Percentiles rank a stretch among this genome's conserved stretches.
These are phyloP conservation scores for Oxyruncus cristatus DNA, from an alignment of 2,113 vertebrate genomes.

Conservation along the genomic window DNA sequence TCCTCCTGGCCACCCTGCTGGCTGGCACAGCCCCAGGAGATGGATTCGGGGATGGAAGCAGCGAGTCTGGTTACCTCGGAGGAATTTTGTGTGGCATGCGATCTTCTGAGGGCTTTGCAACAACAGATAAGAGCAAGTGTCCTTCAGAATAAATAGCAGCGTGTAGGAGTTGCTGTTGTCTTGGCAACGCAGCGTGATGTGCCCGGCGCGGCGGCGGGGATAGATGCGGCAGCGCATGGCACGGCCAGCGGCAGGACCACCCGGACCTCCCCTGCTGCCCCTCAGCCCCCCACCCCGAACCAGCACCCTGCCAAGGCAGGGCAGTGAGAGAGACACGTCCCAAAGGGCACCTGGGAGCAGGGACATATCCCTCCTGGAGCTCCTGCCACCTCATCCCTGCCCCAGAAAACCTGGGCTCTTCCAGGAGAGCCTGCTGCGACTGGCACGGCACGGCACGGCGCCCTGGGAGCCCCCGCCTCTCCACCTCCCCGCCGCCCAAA, in stretches of 20 bases:
- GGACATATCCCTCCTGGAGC: rapidly evolving
- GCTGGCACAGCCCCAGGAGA: background rate
- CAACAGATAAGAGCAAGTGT: constrained; percentile 57
- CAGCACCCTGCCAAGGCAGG: background rate
- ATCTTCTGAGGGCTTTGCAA: constrained; percentile 42
- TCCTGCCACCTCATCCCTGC: background rate
- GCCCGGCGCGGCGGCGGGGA: constrained; percentile 13
- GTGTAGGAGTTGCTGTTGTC: constrained; percentile 72
- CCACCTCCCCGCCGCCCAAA: rapidly evolving
- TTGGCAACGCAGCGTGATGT: constrained; percentile 67
- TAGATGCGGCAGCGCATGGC: background rate
- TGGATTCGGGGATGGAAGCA: background rate
- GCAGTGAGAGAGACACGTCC: rapidly evolving
- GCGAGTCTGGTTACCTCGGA: background rate
- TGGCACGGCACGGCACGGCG: background rate
- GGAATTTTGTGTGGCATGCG: background rate
- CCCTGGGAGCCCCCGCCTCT: background rate
- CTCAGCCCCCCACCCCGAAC: background rate
- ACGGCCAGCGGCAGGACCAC: background rate
- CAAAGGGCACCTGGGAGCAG: background rate
- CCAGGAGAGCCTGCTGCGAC: background rate
- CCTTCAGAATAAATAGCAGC: constrained; percentile 66
- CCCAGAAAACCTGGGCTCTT: background rate
- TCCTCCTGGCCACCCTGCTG: background rate
- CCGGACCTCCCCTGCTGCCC: background rate